Conservation (phyloP, 2,113 vertebrate species). For the Donacobius atricapilla region DNA sequence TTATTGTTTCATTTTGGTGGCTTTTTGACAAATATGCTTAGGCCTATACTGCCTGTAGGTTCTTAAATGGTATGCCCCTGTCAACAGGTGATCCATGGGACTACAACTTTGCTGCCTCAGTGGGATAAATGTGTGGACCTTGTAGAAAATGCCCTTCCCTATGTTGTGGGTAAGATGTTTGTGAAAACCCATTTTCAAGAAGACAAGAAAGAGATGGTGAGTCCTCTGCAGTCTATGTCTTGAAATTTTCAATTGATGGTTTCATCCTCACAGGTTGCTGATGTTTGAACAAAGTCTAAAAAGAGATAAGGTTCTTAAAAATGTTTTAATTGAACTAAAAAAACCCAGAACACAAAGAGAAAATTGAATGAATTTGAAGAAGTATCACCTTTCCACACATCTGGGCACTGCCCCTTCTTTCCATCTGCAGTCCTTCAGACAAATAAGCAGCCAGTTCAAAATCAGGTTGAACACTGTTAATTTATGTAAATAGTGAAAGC, state of each 20-base stretch:
- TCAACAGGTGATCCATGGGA: conserved; percentile 88
- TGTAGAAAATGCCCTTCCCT: conserved; percentile 86
- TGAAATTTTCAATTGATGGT: not conserved
- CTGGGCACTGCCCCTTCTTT: not conserved
- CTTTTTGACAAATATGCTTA: not conserved
- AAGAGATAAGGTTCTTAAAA: not conserved
- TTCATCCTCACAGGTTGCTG: not conserved
- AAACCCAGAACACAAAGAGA: rapidly evolving
- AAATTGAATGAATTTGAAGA: not conserved
- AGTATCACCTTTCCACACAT: not conserved
- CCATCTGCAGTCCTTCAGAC: not conserved
- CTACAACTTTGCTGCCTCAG: conserved; percentile 87
- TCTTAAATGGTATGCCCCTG: not conserved
- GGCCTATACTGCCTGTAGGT: not conserved
- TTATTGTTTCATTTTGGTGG: not conserved
- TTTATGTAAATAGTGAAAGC: not conserved
- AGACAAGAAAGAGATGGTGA: conserved; percentile 95
- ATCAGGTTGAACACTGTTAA: not conserved
- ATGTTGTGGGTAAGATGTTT: conserved; percentile 90
- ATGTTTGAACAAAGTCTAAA: not conserved
- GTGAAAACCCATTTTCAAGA: conserved; percentile 92
- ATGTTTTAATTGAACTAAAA: not conserved
- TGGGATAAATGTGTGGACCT: conserved; percentile 98
- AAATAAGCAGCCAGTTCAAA: not conserved
- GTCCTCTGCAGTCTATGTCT: not conserved